phyloP scores from a whole-genome alignment of 2,888 invertebrate species.

The Tenthredo scrophulariae region DNA sequence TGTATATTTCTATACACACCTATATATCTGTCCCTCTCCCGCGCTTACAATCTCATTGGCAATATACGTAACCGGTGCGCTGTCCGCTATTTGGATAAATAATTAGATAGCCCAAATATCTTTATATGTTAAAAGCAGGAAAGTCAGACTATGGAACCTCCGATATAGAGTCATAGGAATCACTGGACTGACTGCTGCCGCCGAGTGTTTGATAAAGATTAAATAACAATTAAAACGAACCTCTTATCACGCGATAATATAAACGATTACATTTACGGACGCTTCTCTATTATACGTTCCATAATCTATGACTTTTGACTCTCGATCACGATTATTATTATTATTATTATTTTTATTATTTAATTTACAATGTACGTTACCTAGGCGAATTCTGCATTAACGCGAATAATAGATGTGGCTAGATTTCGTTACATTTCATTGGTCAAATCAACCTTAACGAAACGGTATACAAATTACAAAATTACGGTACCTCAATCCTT shows the following conservation, averaged over 20 bases:
- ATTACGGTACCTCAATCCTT: background rate
- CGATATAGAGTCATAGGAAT: constrained; percentile 22
- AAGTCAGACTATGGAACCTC: background rate
- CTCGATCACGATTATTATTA: background rate
- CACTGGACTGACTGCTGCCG: background rate
- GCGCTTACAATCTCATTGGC: constrained; percentile 6
- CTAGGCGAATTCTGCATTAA: background rate
- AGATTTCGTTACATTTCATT: background rate
- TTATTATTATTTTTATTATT: background rate
- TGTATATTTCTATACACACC: too few relatives aligned
- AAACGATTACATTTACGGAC: background rate
- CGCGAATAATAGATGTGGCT: background rate
- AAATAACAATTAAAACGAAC: constrained; percentile 21
- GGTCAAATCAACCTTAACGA: background rate
- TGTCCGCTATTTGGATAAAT: constrained; percentile 44
- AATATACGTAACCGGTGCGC: background rate
- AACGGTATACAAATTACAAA: background rate
- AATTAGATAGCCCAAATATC: constrained; percentile 41
- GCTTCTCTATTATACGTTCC: background rate
- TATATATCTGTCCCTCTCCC: constrained; percentile 29
- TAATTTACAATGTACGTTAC: background rate
- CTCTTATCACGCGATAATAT: background rate
- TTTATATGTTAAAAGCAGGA: background rate
- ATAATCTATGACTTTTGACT: constrained; percentile 6
- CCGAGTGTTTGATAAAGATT: background rate